Conservation (phyloP, 2,888 invertebrate species). For the Anticlea derivata region DNA sequence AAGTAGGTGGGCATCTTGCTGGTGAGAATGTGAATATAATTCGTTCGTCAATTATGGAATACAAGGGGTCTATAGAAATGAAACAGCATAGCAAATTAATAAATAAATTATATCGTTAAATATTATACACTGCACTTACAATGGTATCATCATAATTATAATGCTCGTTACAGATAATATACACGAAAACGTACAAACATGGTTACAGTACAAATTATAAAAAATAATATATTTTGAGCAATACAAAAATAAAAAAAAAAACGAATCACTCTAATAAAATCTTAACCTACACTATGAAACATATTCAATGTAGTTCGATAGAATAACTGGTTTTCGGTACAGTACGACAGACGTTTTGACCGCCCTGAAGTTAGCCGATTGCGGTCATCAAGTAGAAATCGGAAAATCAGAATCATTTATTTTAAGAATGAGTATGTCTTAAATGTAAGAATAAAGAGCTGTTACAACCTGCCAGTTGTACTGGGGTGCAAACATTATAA, state of each 20-base stretch:
- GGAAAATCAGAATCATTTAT: too few species aligned
- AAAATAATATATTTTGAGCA: constrained; percentile 77
- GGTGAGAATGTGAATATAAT: too few species aligned
- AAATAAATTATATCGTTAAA: constrained; percentile 83
- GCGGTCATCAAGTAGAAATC: too few species aligned
- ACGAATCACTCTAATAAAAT: constrained; percentile 68
- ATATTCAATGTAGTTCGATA: constrained; percentile 31
- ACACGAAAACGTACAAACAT: constrained; percentile 76
- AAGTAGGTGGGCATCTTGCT: too few species aligned
- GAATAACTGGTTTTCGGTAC: constrained; percentile 13
- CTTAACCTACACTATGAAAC: constrained; percentile 60
- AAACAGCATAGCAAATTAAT: constrained; percentile 77
- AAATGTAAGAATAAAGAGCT: too few species aligned
- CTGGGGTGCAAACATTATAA: too few species aligned
- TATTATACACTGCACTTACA: constrained; percentile 81
- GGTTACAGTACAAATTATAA: constrained; percentile 64
- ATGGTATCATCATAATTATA: constrained; percentile 62
- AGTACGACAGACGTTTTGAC: neutral
- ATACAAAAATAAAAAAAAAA: constrained; percentile 82
- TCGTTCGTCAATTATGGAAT: too few species aligned
- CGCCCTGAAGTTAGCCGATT: neutral
- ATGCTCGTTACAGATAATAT: constrained; percentile 76
- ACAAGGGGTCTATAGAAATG: constrained; percentile 39
- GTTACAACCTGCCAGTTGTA: too few species aligned
- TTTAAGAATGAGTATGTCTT: too few species aligned